Evolutionary conservation across 2,888 invertebrate genomes (phyloP).

Genomic region (Netelia inedita): DNA sequence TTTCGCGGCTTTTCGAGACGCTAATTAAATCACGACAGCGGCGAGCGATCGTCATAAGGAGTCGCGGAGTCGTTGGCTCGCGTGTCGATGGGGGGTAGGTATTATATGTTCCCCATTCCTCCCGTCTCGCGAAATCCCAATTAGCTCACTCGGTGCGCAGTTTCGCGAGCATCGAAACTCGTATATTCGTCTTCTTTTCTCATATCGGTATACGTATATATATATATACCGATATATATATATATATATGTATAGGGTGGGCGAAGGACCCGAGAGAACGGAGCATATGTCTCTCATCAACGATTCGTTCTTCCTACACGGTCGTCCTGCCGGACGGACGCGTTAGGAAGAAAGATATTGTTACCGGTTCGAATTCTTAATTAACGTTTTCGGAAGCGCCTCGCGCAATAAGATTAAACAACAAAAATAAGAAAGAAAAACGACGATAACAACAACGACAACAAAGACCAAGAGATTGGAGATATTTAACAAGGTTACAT

Average conservation of each 20-base stretch:
- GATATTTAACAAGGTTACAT: not conserved
- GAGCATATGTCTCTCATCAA: conserved; percentile 75
- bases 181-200: conserved; percentile 44
- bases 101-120: not conserved
- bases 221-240: conserved; percentile 45
- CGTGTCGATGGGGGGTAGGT: conserved; percentile 49
- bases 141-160: conserved; percentile 52
- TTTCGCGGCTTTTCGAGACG: conserved; percentile 57
- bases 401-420: conserved; percentile 34
- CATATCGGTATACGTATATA: conserved; percentile 21
- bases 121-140: conserved; percentile 61
- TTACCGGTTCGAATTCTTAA: conserved; percentile 65
- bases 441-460: not conserved
- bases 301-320: conserved; percentile 75
- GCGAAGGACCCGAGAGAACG: not conserved
- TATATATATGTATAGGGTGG: conserved; percentile 43
- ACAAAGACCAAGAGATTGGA: not conserved
- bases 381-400: conserved; percentile 52
- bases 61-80: conserved; percentile 36
- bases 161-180: conserved; percentile 53
- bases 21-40: conserved; percentile 62
- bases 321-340: conserved; percentile 38
- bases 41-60: conserved; percentile 37
- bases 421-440: not conserved
- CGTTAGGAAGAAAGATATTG: conserved; percentile 18